phyloP scores from a whole-genome alignment of 2,888 invertebrate genomes.

The Neoaliturus tenellus region DNA sequence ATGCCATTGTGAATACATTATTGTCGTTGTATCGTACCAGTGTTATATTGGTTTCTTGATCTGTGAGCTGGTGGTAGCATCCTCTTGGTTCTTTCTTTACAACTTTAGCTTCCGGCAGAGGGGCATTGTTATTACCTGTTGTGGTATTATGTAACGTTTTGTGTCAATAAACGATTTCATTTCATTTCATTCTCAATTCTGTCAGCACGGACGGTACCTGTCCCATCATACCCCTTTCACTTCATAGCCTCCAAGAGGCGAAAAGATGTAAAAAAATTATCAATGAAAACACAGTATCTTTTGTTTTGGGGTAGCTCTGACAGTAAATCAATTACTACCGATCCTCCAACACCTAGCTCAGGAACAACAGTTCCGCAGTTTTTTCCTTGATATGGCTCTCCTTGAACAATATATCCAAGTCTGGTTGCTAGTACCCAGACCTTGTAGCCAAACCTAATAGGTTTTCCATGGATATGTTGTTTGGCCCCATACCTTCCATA shows the following conservation, averaged over 20 bases:
- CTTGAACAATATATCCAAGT: constrained; percentile 60
- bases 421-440: constrained; percentile 58
- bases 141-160: no score
- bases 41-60: constrained; percentile 4
- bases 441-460: constrained; percentile 61
- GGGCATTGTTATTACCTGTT: no score
- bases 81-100: neutral
- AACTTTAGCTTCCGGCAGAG: neutral
- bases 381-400: constrained; percentile 61
- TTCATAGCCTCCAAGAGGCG: neutral
- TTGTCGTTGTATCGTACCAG: constrained; percentile 23
- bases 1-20: neutral
- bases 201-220: neutral
- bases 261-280: constrained; percentile 38
- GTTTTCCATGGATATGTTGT: no score
- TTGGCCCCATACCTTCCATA: constrained; percentile 61
- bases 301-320: neutral
- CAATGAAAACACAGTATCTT: constrained; percentile 14
- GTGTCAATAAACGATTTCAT: no score
- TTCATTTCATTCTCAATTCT: no score
- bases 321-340: constrained; percentile 12
- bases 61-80: constrained; percentile 11
- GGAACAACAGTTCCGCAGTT: neutral
- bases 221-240: constrained; percentile 17
- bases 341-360: constrained; percentile 18